phyloP scores from a whole-genome alignment of 2,113 vertebrate species.

The Ceyx margarethae region DNA sequence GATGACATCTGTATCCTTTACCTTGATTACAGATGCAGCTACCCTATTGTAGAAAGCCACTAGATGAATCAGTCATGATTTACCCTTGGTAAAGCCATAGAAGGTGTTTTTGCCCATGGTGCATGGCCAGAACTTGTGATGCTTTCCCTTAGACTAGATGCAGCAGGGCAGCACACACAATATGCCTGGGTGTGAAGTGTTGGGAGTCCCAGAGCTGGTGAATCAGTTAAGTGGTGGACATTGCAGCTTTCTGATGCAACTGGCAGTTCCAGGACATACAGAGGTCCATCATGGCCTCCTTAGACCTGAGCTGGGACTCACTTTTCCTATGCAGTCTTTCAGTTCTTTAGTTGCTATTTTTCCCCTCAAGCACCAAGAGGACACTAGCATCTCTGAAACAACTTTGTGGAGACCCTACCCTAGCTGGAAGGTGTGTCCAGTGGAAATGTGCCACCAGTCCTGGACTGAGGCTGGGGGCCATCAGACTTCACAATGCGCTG shows the following conservation, averaged over 20 bases:
- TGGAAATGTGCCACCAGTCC: not conserved
- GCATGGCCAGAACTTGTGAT: not conserved
- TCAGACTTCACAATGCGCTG: not conserved
- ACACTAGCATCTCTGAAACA: not conserved
- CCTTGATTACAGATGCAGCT: not conserved
- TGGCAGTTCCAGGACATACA: not conserved
- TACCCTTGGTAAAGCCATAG: not conserved
- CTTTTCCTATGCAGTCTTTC: not conserved
- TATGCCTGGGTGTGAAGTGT: not conserved
- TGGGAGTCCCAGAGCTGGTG: not conserved
- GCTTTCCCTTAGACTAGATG: not conserved
- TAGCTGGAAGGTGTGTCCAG: not conserved
- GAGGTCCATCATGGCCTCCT: not conserved
- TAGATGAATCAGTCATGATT: not conserved
- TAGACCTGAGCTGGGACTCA: not conserved
- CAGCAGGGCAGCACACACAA: accelerated
- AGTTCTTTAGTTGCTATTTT: not conserved
- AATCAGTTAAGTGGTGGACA: accelerated
- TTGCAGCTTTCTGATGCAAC: not conserved
- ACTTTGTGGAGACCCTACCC: not conserved
- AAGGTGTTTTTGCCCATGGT: not conserved
- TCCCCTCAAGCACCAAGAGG: not conserved
- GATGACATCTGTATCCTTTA: not conserved
- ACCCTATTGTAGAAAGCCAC: not conserved
- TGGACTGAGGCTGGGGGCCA: not conserved